Conservation (phyloP, 2,888 invertebrate genomes). For the Tachina grossa region DNA sequence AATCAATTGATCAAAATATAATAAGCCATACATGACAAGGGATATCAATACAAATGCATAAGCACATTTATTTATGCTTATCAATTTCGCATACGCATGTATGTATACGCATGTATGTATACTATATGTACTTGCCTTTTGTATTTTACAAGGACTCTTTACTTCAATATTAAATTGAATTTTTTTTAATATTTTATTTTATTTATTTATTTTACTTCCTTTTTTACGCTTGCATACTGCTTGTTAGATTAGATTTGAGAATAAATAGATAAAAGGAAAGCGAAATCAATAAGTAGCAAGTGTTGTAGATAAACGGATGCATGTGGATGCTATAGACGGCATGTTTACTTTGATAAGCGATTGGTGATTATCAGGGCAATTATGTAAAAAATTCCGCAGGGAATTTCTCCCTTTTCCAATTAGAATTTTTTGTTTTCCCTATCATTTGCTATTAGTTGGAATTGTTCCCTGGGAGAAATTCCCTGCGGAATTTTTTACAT, state of each 20-base stretch:
- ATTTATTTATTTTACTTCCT: not conserved
- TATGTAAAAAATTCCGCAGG: too few species aligned
- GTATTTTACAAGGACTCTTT: conserved; percentile 52
- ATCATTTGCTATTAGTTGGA: too few species aligned
- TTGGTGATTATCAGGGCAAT: too few species aligned
- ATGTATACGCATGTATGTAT: conserved; percentile 4
- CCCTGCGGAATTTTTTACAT: too few species aligned
- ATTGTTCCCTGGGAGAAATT: too few species aligned
- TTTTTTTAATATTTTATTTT: conserved; percentile 9
- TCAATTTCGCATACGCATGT: not conserved
- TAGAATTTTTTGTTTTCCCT: too few species aligned
- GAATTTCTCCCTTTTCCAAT: too few species aligned
- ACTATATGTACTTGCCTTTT: conserved; percentile 5
- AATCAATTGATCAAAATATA: conserved; percentile 59
- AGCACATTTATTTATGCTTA: not conserved
- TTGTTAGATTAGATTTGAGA: conserved; percentile 40
- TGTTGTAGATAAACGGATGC: not conserved
- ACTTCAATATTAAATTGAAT: conserved; percentile 41
- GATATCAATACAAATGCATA: conserved; percentile 29
- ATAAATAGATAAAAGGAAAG: not conserved
- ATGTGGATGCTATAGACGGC: not conserved
- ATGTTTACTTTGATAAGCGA: not conserved
- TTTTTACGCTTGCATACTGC: conserved; percentile 21
- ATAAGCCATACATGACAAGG: conserved; percentile 48
- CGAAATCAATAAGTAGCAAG: conserved; percentile 32